Percentiles rank a stretch among this genome's conserved stretches.
phyloP scores from a whole-genome alignment of 2,113 vertebrate species.

The Thunnus maccoyii region DNA sequence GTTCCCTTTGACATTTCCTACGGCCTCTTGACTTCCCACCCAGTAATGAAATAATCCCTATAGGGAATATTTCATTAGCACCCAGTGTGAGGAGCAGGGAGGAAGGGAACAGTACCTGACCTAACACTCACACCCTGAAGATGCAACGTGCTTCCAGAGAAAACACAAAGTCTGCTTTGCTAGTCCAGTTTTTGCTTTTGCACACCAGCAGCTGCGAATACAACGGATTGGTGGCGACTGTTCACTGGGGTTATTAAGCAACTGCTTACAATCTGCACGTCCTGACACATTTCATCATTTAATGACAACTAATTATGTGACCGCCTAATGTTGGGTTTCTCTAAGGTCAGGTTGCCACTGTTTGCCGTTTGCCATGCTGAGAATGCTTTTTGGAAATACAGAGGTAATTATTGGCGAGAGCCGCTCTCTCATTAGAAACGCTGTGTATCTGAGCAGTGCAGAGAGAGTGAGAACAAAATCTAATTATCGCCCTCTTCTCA shows the following conservation, averaged over 20 bases:
- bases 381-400: slow-evolving; percentile 61
- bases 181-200: background rate
- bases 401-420: slow-evolving; percentile 73
- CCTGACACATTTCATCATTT: slow-evolving; percentile 65
- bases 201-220: slow-evolving; percentile 5
- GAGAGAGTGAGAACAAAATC: slow-evolving; percentile 77
- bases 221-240: background rate
- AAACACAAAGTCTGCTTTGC: background rate
- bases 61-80: slow-evolving; percentile 60
- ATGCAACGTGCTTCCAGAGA: background rate
- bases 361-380: slow-evolving; percentile 26
- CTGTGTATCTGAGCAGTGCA: slow-evolving; percentile 70
- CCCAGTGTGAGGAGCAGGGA: slow-evolving; percentile 31
- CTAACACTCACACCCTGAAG: slow-evolving; percentile 26
- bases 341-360: slow-evolving; percentile 49
- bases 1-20: background rate
- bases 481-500: slow-evolving; percentile 79
- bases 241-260: slow-evolving; percentile 45
- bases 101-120: slow-evolving; percentile 25
- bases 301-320: slow-evolving; percentile 75
- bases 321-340: slow-evolving; percentile 53
- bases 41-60: background rate
- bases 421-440: slow-evolving; percentile 67
- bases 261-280: slow-evolving; percentile 19
- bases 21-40: slow-evolving; percentile 34